Evolutionary conservation across 2,797 vertebrate genomes (phyloP), one percentile per base, ranked within the genome.

Genomic region (Falco berigora): DNA sequence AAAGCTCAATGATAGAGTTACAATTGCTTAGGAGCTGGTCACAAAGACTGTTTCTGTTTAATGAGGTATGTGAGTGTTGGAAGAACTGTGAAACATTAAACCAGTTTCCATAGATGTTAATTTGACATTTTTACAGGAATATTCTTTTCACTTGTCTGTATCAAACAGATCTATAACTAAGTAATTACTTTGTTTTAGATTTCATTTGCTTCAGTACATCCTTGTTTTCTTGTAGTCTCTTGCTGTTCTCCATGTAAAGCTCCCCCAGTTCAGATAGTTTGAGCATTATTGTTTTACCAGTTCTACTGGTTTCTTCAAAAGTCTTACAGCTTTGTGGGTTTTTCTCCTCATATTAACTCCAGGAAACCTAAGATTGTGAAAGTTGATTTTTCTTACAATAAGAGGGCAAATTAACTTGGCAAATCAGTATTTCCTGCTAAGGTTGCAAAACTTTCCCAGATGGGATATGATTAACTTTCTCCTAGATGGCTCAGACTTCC

Each of bases 41-140:
- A 80, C 61, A 79, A 53, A 71, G 84, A 68, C 84, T 94, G 61
- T 79, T 92, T 93, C 68, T 94, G 34, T 75, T 95, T 94, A 82
- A 89, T 80, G 89, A 77, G 42, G n/a, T 94, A 87, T 85, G 71
- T 42, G 78, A 93, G n/a, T 34, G 40, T 75, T 91, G 68, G 75
- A 95, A 92, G 79, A 92, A 88, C 36, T 87, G 78, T 92, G 86
- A 91, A 96, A 96, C 61, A 18, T 77, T 89, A 96, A 64, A 71
- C 67, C 53, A 87, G 75, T 93, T 96, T 94, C 94, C 91, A 80
- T 55, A 91, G 71, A 89, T 87, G 88, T 61, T 91, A 89, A 85
- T 91, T 83, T 89, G 86, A 89, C 40, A 3, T 74, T 92, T 92
- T 92, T 90, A 88, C 44, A 89, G 55, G 46, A 83, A 38, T 84